phyloP scores from a whole-genome alignment of 2,113 vertebrate genomes.

The Bettongia penicillata region DNA sequence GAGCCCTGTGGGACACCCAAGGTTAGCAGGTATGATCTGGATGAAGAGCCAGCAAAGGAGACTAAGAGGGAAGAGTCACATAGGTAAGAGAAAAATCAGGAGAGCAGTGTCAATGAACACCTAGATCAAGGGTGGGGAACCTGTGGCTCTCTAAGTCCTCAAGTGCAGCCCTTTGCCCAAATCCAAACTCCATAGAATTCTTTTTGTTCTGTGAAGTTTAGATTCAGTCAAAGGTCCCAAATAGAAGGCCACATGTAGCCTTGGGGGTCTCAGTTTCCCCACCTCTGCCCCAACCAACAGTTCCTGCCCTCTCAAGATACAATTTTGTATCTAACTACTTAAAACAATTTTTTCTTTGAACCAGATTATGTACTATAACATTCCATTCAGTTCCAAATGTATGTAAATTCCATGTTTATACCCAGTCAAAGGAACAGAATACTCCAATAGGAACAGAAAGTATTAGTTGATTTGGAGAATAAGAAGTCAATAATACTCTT shows the following conservation, averaged over 20 bases:
- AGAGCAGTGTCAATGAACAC: not conserved
- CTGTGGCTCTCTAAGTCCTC: too few relatives aligned
- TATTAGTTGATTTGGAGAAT: not conserved
- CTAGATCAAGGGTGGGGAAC: not conserved
- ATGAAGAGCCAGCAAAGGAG: not conserved
- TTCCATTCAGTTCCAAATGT: not conserved
- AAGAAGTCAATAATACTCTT: not conserved
- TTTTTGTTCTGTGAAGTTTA: too few relatives aligned
- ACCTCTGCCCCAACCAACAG: not conserved
- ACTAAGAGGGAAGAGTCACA: not conserved
- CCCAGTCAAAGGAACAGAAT: not conserved
- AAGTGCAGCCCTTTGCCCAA: too few relatives aligned
- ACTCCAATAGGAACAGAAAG: not conserved
- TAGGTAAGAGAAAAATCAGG: not conserved
- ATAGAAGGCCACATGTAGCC: too few relatives aligned
- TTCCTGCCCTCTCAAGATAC: not conserved
- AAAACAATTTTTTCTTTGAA: not conserved
- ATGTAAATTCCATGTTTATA: not conserved
- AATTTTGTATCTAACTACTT: not conserved
- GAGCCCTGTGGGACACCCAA: not conserved
- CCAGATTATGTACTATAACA: not conserved
- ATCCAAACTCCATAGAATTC: too few relatives aligned
- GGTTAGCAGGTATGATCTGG: not conserved
- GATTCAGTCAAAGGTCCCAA: too few relatives aligned
- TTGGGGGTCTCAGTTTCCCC: too few relatives aligned